Evolutionary conservation across 2,797 vertebrate genomes (phyloP).

Genomic region (Sebastes melanostomus): DNA sequence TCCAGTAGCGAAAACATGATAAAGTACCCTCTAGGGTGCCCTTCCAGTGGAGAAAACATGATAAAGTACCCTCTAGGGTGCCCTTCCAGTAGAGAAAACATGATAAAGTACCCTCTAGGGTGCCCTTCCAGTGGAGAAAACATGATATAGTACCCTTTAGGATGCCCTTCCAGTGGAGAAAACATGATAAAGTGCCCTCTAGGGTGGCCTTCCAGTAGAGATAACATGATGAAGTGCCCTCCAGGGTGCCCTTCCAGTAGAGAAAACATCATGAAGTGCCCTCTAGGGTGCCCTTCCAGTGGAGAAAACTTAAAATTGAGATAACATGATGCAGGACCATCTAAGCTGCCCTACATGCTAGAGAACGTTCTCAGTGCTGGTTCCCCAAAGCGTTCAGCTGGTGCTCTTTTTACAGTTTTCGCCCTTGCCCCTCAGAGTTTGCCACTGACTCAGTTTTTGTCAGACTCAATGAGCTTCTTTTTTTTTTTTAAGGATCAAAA

Average conservation of each 20-base stretch:
- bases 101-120: not conserved
- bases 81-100: too few species aligned
- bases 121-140: not conserved
- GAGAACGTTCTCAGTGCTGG: not conserved
- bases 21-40: fast-evolving
- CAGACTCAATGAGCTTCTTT: not conserved
- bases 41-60: too few species aligned
- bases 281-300: too few species aligned
- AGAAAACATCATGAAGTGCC: fast-evolving
- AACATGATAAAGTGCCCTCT: too few species aligned
- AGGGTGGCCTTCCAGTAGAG: too few species aligned
- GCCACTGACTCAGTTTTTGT: not conserved
- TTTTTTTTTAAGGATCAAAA: not conserved
- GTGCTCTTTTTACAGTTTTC: not conserved
- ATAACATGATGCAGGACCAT: not conserved
- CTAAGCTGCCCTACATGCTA: too few species aligned
- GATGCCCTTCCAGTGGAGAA: too few species aligned
- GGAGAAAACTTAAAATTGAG: too few species aligned
- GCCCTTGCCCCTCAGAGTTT: not conserved
- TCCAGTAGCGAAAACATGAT: too few species aligned
- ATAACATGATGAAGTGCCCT: too few species aligned
- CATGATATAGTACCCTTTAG: fast-evolving
- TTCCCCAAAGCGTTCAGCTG: not conserved
- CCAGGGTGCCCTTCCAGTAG: not conserved
- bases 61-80: too few species aligned